Conservation (phyloP, 1,140 invertebrate species). For the Contarinia nasturtii region DNA sequence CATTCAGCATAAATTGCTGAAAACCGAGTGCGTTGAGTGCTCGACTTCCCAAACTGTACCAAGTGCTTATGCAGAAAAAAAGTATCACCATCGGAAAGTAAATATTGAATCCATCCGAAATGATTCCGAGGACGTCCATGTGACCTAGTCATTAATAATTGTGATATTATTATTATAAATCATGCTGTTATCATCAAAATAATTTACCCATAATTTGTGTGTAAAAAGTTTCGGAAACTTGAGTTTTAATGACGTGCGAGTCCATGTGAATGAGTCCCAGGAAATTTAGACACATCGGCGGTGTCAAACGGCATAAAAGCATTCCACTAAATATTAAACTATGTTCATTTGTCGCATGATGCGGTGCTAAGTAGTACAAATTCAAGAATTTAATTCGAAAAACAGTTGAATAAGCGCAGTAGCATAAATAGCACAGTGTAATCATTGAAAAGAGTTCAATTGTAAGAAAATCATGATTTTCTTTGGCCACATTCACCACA, state of each 20-base stretch:
- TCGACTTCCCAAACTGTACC: constrained; percentile 83
- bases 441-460: constrained; percentile 83
- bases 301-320: constrained; percentile 92
- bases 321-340: constrained; percentile 86
- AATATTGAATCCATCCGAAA: constrained; percentile 96
- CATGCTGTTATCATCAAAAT: constrained; percentile 20
- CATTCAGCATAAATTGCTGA: constrained; percentile 77
- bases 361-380: constrained; percentile 89
- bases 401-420: constrained; percentile 95
- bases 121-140: constrained; percentile 94
- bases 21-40: constrained; percentile 78
- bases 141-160: too few relatives aligned
- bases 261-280: constrained; percentile 96
- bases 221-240: constrained; percentile 67
- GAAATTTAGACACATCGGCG: constrained; percentile 97
- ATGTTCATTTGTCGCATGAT: constrained; percentile 97
- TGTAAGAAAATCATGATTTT: constrained; percentile 78
- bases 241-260: constrained; percentile 77
- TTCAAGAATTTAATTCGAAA: constrained; percentile 92
- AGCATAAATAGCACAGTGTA: constrained; percentile 85
- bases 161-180: too few relatives aligned
- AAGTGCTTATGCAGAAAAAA: constrained; percentile 82
- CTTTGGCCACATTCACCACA: constrained; percentile 64
- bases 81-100: constrained; percentile 97
- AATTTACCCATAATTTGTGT: constrained; percentile 51